These are phyloP conservation scores for Amphiduros pacificus DNA, from an alignment of 2,888 invertebrate species.

Conservation along the genomic window DNA sequence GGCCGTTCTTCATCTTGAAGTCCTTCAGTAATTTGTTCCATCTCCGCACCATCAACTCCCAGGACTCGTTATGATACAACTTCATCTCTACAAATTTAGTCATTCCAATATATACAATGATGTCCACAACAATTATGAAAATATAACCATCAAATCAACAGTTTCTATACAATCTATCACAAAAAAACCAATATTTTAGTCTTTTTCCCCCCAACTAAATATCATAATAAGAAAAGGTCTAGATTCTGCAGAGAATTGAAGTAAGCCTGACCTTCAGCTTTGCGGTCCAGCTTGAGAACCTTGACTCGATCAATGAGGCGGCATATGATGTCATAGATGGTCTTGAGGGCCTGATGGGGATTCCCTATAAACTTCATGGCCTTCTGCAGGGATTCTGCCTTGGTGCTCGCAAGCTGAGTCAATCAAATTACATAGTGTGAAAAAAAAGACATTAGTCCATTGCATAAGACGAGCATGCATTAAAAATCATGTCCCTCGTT, in stretches of 20 bases:
- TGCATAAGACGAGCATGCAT: too few relatives aligned
- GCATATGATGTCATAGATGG: conserved; percentile 84
- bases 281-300: conserved; percentile 28
- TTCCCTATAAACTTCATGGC: conserved; percentile 95
- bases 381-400: conserved; percentile 85
- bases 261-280: conserved; percentile 29
- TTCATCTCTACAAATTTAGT: conserved; percentile 59
- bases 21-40: conserved; percentile 99
- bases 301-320: conserved; percentile 80
- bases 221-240: too few relatives aligned
- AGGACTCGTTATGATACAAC: conserved; percentile 96
- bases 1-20: conserved; percentile 85
- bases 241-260: too few relatives aligned
- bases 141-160: not conserved
- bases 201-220: too few relatives aligned
- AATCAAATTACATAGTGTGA: too few relatives aligned
- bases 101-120: too few relatives aligned
- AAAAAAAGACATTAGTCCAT: too few relatives aligned
- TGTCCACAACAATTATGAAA: not conserved
- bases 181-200: too few relatives aligned
- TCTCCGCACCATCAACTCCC: conserved; percentile 95
- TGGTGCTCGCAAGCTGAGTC: conserved; percentile 79
- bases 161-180: not conserved
- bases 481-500: too few relatives aligned
- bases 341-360: conserved; percentile 89